Conservation (phyloP, 2,113 vertebrate species). For the Furnarius figulus region DNA sequence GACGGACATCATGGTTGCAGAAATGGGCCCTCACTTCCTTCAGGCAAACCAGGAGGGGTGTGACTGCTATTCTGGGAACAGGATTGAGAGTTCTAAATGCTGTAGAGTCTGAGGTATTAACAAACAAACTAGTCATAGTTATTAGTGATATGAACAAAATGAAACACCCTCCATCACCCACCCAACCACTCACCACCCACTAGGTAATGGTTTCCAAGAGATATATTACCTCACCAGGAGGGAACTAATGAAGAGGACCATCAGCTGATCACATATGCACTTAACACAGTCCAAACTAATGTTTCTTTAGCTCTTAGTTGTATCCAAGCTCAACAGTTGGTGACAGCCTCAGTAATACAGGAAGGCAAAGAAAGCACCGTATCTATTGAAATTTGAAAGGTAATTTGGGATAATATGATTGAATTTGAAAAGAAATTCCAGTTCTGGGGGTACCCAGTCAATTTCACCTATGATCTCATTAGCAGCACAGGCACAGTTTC, state of each 20-base stretch:
- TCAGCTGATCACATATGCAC: background rate
- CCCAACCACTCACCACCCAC: too few relatives aligned
- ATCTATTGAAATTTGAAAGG: background rate
- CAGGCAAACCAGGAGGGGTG: background rate
- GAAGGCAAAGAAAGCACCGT: background rate
- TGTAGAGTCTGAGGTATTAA: background rate
- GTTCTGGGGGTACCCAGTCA: background rate
- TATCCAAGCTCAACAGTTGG: background rate
- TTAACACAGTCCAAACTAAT: background rate
- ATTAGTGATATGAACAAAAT: background rate
- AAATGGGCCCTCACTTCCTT: background rate
- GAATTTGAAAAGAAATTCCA: background rate
- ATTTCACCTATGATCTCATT: too few relatives aligned
- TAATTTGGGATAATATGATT: background rate
- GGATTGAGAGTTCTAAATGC: background rate
- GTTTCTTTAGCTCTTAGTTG: background rate
- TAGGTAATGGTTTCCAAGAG: background rate
- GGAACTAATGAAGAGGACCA: background rate
- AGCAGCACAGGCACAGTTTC: background rate
- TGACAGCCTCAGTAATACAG: background rate
- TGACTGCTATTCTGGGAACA: background rate
- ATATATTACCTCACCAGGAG: background rate
- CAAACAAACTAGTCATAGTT: background rate
- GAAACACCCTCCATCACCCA: background rate
- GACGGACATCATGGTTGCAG: background rate